Conservation (phyloP, 2,888 invertebrate species). For the Chrysotoxum bicinctum region DNA sequence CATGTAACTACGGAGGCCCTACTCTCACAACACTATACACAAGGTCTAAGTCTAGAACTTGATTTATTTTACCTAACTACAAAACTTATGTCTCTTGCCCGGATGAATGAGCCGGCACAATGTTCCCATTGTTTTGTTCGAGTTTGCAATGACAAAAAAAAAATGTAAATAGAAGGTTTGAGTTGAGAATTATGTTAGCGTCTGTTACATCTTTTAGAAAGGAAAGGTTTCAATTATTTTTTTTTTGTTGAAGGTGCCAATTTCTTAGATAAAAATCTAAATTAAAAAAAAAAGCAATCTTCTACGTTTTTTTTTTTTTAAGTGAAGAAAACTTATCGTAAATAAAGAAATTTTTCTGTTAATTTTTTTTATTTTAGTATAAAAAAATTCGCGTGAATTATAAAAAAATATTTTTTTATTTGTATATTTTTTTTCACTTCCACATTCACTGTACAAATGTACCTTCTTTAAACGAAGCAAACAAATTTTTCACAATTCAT, state of each 20-base stretch:
- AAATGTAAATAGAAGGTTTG: background rate
- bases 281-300: too few relatives aligned
- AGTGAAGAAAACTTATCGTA: background rate
- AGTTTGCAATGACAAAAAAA: background rate
- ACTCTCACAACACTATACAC: background rate
- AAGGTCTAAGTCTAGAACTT: slow-evolving; percentile 15
- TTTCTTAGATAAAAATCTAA: background rate
- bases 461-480: background rate
- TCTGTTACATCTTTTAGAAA: background rate
- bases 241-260: background rate
- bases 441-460: too few relatives aligned
- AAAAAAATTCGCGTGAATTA: background rate
- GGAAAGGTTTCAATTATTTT: background rate
- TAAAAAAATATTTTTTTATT: background rate
- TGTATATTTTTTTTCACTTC: background rate
- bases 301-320: too few relatives aligned
- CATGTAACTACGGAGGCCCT: too few relatives aligned
- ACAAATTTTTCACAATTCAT: background rate
- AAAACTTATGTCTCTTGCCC: slow-evolving; percentile 34
- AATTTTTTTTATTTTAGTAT: background rate
- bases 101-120: slow-evolving; percentile 45
- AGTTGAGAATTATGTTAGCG: background rate
- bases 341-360: background rate
- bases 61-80: slow-evolving; percentile 18
- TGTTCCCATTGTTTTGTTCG: slow-evolving; percentile 39